phyloP scores from a whole-genome alignment of 2,888 invertebrate species.

The Drosophila emarginata region DNA sequence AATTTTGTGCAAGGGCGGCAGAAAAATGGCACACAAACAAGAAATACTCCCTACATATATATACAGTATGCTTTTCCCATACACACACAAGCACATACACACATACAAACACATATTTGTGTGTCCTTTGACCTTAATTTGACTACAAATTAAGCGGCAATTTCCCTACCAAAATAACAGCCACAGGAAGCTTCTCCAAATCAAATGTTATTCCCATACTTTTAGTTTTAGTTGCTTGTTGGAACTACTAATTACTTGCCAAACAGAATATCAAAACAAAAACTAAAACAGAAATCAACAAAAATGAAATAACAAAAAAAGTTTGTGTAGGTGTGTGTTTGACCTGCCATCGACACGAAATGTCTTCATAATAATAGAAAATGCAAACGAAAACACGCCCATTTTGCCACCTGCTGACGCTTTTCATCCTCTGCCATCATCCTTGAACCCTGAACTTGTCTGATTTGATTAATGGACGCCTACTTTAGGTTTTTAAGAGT shows the following conservation, averaged over 20 bases:
- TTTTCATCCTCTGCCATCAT: constrained; percentile 15
- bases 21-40: background rate
- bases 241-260: constrained; percentile 65
- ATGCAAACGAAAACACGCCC: constrained; percentile 67
- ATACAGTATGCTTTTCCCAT: no score
- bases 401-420: constrained; percentile 14
- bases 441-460: constrained; percentile 33
- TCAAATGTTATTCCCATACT: constrained; percentile 59
- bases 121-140: constrained; percentile 71
- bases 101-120: background rate
- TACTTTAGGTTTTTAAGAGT: constrained; percentile 37
- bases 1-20: constrained; percentile 41
- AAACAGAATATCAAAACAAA: constrained; percentile 48
- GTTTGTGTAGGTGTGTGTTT: constrained; percentile 14
- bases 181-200: constrained; percentile 48
- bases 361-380: constrained; percentile 68
- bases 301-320: constrained; percentile 38
- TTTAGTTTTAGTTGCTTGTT: constrained; percentile 4
- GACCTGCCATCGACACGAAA: constrained; percentile 60
- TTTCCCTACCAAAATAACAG: constrained; percentile 7
- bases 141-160: constrained; percentile 55
- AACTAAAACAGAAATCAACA: constrained; percentile 39
- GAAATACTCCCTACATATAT: no score
- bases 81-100: background rate
- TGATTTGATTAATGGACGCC: constrained; percentile 66